Evolutionary conservation across 37 sponge, comb jelly and placozoan species (phyloP).

Genomic region (Hormiphora californensis): DNA sequence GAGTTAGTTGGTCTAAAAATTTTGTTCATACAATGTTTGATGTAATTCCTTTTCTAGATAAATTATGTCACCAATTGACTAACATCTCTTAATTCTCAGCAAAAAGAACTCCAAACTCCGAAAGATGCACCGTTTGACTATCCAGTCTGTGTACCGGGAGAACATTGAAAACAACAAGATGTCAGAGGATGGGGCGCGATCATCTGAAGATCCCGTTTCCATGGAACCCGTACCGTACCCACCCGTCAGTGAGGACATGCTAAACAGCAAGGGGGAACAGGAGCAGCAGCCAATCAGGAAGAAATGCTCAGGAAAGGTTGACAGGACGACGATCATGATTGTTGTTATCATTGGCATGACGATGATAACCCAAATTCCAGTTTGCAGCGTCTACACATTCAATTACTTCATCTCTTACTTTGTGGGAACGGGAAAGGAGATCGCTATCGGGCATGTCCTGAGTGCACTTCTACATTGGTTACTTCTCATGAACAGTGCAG

Average conservation of each 20-base stretch:
- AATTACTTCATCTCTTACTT: slow-evolving; percentile 28
- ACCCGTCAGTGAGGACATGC: slow-evolving; percentile 1
- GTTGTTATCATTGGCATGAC: slow-evolving; percentile 46
- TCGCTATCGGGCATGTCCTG: not conserved
- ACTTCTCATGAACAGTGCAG: slow-evolving; percentile 34
- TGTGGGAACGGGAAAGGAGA: not conserved
- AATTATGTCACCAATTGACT: too few species aligned
- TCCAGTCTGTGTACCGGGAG: too few species aligned
- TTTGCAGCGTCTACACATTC: slow-evolving; percentile 22
- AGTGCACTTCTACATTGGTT: not conserved
- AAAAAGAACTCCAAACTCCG: slow-evolving; percentile 20
- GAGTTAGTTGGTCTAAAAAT: too few species aligned
- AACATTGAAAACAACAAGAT: too few species aligned
- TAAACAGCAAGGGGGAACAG: not conserved
- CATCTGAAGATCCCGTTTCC: slow-evolving; percentile 9
- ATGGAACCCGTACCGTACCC: slow-evolving; percentile 34
- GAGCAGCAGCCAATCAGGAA: not conserved
- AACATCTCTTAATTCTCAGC: too few species aligned
- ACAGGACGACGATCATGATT: slow-evolving; percentile 46
- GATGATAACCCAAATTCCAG: slow-evolving; percentile 44
- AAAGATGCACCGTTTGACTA: slow-evolving; percentile 22
- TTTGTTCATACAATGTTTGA: too few species aligned
- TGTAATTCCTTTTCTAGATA: too few species aligned
- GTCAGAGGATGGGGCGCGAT: too few species aligned
- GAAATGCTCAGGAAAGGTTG: not conserved